phyloP scores from a whole-genome alignment of 2,888 invertebrate genomes.

The Ptychoptera albimana region DNA sequence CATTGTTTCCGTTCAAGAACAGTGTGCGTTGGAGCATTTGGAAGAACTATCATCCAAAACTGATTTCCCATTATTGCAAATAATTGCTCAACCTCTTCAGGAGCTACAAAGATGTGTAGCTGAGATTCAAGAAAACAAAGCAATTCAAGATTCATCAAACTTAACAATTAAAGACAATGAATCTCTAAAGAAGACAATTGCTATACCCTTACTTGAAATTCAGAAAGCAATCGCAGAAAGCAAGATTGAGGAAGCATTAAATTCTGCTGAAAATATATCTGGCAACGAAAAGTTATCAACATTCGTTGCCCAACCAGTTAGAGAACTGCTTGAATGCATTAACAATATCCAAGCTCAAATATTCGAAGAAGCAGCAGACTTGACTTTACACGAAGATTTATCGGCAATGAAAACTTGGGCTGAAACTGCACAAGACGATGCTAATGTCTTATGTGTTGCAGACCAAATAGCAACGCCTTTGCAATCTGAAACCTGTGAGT shows the following conservation, averaged over 20 bases:
- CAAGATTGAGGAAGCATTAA: not conserved
- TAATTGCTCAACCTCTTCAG: conserved; percentile 19
- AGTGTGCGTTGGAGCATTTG: conserved; percentile 14
- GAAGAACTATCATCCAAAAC: conserved; percentile 9
- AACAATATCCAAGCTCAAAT: conserved; percentile 19
- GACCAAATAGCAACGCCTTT: not conserved
- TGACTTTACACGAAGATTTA: conserved; percentile 40
- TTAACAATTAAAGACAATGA: not conserved
- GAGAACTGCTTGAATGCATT: conserved; percentile 18
- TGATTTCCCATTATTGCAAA: conserved; percentile 14
- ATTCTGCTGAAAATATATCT: not conserved
- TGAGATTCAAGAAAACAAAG: conserved; percentile 18
- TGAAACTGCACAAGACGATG: conserved; percentile 16
- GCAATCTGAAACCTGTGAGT: not conserved
- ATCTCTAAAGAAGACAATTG: not conserved
- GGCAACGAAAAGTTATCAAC: not conserved
- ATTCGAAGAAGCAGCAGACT: conserved; percentile 34
- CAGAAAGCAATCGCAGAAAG: not conserved
- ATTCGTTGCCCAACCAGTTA: conserved; percentile 12
- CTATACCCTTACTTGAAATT: not conserved
- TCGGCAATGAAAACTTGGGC: conserved; percentile 40
- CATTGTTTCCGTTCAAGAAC: conserved; percentile 16
- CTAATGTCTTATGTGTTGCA: not conserved
- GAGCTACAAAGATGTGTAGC: conserved; percentile 22
- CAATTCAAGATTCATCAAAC: not conserved